A percentile compares a stretch with the other conserved stretches of the same genome.
These are phyloP conservation scores for Eulemur albifrons DNA, from an alignment of 2,797 vertebrate species.

Conservation along the genomic window DNA sequence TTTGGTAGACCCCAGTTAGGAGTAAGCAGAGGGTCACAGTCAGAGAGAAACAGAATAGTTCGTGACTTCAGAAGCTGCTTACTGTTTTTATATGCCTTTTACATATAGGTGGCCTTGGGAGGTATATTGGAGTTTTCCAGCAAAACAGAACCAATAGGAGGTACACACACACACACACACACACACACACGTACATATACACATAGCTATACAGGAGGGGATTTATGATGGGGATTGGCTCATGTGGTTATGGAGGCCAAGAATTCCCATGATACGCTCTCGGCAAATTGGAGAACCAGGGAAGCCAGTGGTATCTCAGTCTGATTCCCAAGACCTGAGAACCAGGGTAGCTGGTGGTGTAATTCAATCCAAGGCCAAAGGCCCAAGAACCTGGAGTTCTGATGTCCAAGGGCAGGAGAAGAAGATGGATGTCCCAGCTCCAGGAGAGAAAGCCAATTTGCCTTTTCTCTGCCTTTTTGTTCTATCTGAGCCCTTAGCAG, in stretches of 20 bases:
- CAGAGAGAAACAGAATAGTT: not conserved
- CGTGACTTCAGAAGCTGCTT: not conserved
- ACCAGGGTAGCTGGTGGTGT: not conserved
- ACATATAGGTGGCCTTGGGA: not conserved
- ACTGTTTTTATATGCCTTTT: not conserved
- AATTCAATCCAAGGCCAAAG: not conserved
- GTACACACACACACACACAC: not conserved
- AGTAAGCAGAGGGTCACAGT: not conserved
- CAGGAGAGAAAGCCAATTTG: not conserved
- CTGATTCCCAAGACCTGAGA: not conserved
- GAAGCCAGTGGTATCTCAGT: not conserved
- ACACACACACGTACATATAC: too few species aligned
- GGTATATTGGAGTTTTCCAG: not conserved
- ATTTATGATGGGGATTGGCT: not conserved
- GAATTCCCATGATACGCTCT: not conserved
- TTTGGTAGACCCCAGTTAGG: not conserved
- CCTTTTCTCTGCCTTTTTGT: not conserved
- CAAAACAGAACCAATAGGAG: not conserved
- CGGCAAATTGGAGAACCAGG: not conserved
- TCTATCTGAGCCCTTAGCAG: not conserved
- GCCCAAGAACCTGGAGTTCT: not conserved
- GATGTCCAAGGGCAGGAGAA: not conserved
- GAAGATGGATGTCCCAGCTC: not conserved
- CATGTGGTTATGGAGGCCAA: not conserved
- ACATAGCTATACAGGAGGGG: not conserved